Base-by-base conservation (phyloP, 2,888 invertebrate genomes). In the Drosophila picticornis region DNA sequence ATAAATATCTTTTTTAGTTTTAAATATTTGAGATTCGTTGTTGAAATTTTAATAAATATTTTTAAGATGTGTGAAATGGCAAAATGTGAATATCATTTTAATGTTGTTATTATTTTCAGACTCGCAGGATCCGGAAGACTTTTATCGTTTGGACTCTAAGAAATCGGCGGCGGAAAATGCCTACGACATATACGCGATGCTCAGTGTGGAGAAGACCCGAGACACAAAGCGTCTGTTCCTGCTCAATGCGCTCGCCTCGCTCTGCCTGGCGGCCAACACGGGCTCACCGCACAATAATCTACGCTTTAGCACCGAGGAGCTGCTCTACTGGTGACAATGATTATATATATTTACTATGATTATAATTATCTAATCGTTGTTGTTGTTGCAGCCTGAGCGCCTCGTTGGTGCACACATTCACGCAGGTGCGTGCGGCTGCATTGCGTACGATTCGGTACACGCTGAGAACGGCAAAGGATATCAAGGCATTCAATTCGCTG, bases 401-500 rank as follows among this genome's bases (percentile, higher is more conserved):
- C 72, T 96, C 97, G 66, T 94, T 98, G 82, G 95, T 98, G 63
- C 96, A 98, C 93, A 97, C 98, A 83, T 96, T 97, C 75, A 97
- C 97, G 86, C 97, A 98, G 93, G 96, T 99, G 68, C 95, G 99
- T 91, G 97, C 98, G 78, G 98, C 97, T 64, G 96, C 97, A 46
- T 94, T 99, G 77, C 95, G 99, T 90, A 97, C 97, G 60, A 95
- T 98, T 73, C 95, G 99, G 79, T 97, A 98, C 93, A 94, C 97
- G 88, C 94, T 98, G 64, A 95, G 95, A 90, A 96, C 95, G 81
- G 96, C 96, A 90, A 95, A 96, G 91, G 97, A 98, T 93, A 95
- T 98, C 77, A 94, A 96, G 85, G 94, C 95, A 66, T 96, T 98
- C 85, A 96, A 97, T 92, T 95, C 95, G 83, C 94, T 98, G 79